Evolutionary conservation across 2,113 vertebrate species (phyloP).

Genomic region (Coregonus clupeaformis): DNA sequence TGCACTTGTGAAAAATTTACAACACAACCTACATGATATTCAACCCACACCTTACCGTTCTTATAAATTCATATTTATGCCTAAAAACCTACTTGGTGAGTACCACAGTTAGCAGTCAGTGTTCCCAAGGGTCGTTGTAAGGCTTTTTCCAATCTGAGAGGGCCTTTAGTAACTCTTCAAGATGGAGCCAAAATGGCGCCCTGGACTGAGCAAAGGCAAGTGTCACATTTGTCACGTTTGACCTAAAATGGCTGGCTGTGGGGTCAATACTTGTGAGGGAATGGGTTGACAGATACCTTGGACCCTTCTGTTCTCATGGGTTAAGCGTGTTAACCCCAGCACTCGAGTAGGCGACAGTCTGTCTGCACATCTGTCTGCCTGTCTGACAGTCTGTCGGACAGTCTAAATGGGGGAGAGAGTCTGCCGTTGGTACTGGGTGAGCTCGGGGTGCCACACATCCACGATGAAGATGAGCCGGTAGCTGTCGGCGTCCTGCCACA

Average conservation of each 20-base stretch:
- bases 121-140: not conserved
- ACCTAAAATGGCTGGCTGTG: not conserved
- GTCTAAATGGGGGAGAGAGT: slow-evolving; percentile 62
- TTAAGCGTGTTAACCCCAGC: not conserved
- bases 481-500: slow-evolving; percentile 82
- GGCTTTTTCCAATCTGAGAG: not conserved
- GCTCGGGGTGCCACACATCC: slow-evolving; percentile 88
- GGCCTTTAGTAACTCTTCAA: not conserved
- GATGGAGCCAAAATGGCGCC: too few relatives aligned
- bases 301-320: not conserved
- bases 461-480: slow-evolving; percentile 87
- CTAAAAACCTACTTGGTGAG: not conserved
- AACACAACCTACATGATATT: not conserved
- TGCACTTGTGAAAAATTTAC: not conserved
- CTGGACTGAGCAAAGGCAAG: too few relatives aligned
- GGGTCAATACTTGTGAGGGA: not conserved
- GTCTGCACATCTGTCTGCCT: not conserved
- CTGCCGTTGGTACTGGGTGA: slow-evolving; percentile 79
- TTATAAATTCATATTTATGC: not conserved
- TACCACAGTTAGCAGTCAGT: not conserved
- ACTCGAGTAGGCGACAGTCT: not conserved
- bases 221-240: too few relatives aligned
- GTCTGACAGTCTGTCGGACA: not conserved
- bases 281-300: not conserved
- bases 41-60: not conserved